Percentiles rank a stretch among this genome's conserved stretches.
Conservation (phyloP, 2,888 invertebrate species). For the Tachina fera region DNA sequence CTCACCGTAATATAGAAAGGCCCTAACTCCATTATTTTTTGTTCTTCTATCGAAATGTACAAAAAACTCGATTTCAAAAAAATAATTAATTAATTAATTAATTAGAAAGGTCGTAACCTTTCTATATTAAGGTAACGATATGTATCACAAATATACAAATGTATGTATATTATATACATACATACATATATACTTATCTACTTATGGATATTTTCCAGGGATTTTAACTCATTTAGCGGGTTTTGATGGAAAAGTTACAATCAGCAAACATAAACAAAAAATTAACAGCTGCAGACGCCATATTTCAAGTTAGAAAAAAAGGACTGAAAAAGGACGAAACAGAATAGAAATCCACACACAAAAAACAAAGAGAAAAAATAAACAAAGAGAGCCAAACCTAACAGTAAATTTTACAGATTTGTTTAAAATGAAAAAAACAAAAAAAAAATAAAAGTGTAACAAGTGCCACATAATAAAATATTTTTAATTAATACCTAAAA, state of each 20-base stretch:
- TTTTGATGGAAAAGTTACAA: background rate
- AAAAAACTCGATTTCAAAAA: too few species aligned
- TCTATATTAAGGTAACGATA: too few species aligned
- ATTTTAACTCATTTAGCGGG: background rate
- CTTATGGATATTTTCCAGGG: background rate
- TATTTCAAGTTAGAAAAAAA: constrained; percentile 24
- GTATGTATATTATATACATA: too few species aligned
- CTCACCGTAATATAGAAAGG: too few species aligned
- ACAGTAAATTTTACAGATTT: background rate
- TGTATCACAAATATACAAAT: too few species aligned
- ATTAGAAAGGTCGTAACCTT: too few species aligned
- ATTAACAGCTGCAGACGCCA: constrained; percentile 58
- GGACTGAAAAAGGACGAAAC: background rate
- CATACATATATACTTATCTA: background rate
- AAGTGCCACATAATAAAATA: constrained; percentile 6
- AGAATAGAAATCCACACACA: background rate
- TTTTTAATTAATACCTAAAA: background rate
- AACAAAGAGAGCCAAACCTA: background rate
- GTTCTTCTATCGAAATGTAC: too few species aligned
- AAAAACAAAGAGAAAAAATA: background rate
- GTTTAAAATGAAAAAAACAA: background rate
- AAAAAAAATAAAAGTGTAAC: constrained; percentile 22
- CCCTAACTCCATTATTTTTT: too few species aligned
- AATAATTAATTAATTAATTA: too few species aligned
- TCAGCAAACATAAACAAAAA: constrained; percentile 8